Evolutionary conservation across 2,888 invertebrate species (phyloP).

Genomic region (Tenodera sinensis): DNA sequence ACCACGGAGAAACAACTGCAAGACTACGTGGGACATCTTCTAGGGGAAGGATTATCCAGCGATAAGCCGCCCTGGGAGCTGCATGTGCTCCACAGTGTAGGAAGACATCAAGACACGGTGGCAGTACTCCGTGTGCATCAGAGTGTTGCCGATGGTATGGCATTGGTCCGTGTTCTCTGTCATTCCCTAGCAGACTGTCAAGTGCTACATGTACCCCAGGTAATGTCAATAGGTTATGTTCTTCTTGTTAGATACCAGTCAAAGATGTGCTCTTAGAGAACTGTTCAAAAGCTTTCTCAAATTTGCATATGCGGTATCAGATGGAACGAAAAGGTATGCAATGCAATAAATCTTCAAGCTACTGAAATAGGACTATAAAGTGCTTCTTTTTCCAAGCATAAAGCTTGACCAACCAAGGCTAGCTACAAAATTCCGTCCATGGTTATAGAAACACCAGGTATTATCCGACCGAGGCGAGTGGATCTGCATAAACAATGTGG

Average conservation of each 20-base stretch:
- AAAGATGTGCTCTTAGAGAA: no score
- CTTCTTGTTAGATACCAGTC: not conserved
- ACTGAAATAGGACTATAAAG: no score
- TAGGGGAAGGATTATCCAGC: slow-evolving; percentile 44
- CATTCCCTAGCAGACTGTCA: slow-evolving; percentile 35
- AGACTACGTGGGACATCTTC: slow-evolving; percentile 46
- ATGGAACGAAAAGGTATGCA: no score
- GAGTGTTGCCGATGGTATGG: slow-evolving; percentile 51
- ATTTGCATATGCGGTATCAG: no score
- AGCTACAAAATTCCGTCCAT: no score
- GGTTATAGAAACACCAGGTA: no score
- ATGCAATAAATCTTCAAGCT: no score
- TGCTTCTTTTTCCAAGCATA: no score
- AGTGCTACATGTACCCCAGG: slow-evolving; percentile 34
- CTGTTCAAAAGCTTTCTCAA: no score
- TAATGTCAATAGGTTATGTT: not conserved
- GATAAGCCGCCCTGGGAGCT: slow-evolving; percentile 54
- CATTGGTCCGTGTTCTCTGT: slow-evolving; percentile 43
- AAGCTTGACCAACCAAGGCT: no score
- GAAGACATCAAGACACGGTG: slow-evolving; percentile 42
- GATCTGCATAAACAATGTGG: no score
- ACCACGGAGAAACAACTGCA: slow-evolving; percentile 37
- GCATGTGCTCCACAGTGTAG: slow-evolving; percentile 45
- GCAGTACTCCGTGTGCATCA: slow-evolving; percentile 50
- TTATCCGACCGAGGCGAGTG: no score